These are phyloP conservation scores for Platyscapa corneri DNA, from an alignment of 1,140 invertebrate species.

Conservation along the genomic window DNA sequence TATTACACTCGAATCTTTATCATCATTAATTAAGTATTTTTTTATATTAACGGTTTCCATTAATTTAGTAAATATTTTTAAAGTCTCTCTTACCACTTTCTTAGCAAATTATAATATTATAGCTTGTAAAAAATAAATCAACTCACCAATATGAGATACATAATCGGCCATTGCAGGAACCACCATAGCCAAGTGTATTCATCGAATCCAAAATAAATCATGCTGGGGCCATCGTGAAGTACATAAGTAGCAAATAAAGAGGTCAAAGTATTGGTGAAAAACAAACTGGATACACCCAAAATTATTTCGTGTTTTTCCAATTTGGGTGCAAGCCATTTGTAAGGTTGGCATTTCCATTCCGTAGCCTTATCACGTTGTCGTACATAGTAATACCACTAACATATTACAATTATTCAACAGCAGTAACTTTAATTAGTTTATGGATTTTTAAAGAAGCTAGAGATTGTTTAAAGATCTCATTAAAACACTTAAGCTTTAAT, in stretches of 20 bases:
- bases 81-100: no score
- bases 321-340: conserved; percentile 80
- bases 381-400: conserved; percentile 83
- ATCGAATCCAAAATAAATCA: conserved; percentile 78
- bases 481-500: not conserved
- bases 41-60: no score
- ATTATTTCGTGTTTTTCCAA: conserved; percentile 82
- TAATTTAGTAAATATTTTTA: no score
- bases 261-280: conserved; percentile 75
- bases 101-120: no score
- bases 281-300: conserved; percentile 77
- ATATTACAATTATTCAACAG: not conserved
- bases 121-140: not conserved
- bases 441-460: not conserved
- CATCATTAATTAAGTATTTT: no score
- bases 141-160: conserved; percentile 79
- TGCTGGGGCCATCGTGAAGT: conserved; percentile 79
- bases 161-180: conserved; percentile 78
- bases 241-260: conserved; percentile 80
- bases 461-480: not conserved
- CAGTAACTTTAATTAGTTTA: no score
- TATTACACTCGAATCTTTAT: no score
- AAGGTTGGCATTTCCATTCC: conserved; percentile 85
- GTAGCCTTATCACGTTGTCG: conserved; percentile 75
- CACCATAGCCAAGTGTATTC: conserved; percentile 81